Evolutionary conservation across 37 sponge, comb jelly and placozoan species (phyloP).

Genomic region (Lycopodina hypogea): DNA sequence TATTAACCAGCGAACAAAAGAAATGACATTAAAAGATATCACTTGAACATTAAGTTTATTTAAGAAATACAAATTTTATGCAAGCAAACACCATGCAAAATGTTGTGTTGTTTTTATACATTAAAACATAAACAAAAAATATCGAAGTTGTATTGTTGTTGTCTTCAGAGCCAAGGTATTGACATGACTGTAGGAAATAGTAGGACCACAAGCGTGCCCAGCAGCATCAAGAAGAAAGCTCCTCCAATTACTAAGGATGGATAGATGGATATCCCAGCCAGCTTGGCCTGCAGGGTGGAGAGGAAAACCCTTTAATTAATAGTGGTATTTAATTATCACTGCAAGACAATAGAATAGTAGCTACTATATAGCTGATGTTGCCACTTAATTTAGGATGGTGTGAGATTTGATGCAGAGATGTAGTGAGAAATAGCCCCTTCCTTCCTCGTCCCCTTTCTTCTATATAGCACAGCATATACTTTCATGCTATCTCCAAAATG

Average conservation of each 20-base stretch:
- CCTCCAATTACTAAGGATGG: constrained; percentile 48
- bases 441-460: too few relatives aligned
- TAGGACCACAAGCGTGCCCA: neutral
- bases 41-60: neutral
- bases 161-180: too few relatives aligned
- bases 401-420: too few relatives aligned
- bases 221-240: constrained; percentile 31
- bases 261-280: constrained; percentile 65
- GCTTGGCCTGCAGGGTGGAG: constrained; percentile 44
- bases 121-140: too few relatives aligned
- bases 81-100: too few relatives aligned
- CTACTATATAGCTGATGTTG: too few relatives aligned
- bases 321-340: neutral
- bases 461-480: too few relatives aligned
- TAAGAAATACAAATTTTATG: neutral
- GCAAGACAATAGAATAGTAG: too few relatives aligned
- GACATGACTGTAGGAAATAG: neutral
- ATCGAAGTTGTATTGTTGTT: neutral
- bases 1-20: neutral
- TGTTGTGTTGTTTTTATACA: too few relatives aligned
- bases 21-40: neutral
- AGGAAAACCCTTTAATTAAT: neutral
- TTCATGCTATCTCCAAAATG: too few relatives aligned
- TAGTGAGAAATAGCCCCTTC: too few relatives aligned
- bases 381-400: too few relatives aligned